A percentile compares a stretch with the other conserved stretches of the same genome.
These are phyloP conservation scores for Pseudoips prasinana DNA, from an alignment of 2,888 invertebrate genomes.

Conservation along the genomic window DNA sequence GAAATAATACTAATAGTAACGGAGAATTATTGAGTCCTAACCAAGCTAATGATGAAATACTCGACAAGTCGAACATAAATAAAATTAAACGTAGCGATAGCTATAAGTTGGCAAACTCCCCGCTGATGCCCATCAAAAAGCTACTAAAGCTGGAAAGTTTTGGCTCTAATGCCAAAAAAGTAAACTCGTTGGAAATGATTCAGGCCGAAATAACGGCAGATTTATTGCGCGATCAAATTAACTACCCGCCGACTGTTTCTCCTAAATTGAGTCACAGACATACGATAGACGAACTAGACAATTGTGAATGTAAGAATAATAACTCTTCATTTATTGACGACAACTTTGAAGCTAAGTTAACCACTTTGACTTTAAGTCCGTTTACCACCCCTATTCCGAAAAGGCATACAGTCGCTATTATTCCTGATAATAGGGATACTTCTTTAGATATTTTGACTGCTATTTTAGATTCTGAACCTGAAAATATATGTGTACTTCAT, in stretches of 20 bases:
- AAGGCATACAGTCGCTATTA: conserved; percentile 63
- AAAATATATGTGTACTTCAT: conserved; percentile 64
- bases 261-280: conserved; percentile 73
- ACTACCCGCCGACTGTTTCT: conserved; percentile 86
- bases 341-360: conserved; percentile 65
- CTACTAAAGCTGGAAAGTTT: conserved; percentile 78
- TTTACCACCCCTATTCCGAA: conserved; percentile 67
- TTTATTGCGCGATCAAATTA: conserved; percentile 85
- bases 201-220: conserved; percentile 84
- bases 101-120: conserved; percentile 90
- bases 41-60: conserved; percentile 32
- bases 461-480: conserved; percentile 74
- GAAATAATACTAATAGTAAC: conserved; percentile 47
- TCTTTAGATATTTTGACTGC: conserved; percentile 71
- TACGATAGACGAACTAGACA: conserved; percentile 52
- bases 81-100: conserved; percentile 92
- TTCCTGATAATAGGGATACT: conserved; percentile 63
- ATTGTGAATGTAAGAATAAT: conserved; percentile 56
- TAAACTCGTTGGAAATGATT: conserved; percentile 79
- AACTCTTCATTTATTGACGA: conserved; percentile 47
- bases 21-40: conserved; percentile 34
- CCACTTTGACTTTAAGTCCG: conserved; percentile 70
- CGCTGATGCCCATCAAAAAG: conserved; percentile 85
- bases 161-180: conserved; percentile 66
- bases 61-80: conserved; percentile 52